phyloP scores from a whole-genome alignment of 2,113 vertebrate species.

The Myiopsitta monachus region DNA sequence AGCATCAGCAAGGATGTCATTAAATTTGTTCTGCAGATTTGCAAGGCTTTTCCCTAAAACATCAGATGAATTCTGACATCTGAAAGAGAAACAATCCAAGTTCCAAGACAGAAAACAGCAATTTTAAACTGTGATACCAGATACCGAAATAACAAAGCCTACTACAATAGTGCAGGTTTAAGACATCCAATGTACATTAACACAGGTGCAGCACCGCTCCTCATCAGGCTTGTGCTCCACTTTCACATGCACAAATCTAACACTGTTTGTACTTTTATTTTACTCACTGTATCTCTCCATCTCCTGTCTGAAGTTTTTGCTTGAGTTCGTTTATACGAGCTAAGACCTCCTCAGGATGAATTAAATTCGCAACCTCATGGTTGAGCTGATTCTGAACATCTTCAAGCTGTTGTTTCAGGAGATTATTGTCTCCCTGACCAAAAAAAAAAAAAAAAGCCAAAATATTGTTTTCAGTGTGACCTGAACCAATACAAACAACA shows the following conservation, averaged over 20 bases:
- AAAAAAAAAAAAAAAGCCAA: not conserved
- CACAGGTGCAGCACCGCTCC: not conserved
- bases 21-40: constrained; percentile 76
- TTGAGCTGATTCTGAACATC: constrained; percentile 76
- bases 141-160: not conserved
- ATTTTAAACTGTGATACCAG: not conserved
- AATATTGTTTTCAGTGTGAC: not conserved
- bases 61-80: constrained; percentile 67
- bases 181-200: not conserved
- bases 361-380: constrained; percentile 58
- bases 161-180: not conserved
- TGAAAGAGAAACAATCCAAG: constrained; percentile 33
- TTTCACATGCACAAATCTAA: not conserved
- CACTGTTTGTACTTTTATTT: not conserved
- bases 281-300: constrained; percentile 74
- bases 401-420: constrained; percentile 76
- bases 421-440: constrained; percentile 74
- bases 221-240: not conserved
- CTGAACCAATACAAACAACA: not conserved
- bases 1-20: constrained; percentile 66
- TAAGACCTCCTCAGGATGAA: constrained; percentile 74
- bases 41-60: constrained; percentile 75
- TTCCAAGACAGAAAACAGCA: not conserved
- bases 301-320: constrained; percentile 71
- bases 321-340: constrained; percentile 73